A percentile compares a stretch with the other conserved stretches of the same genome.
Evolutionary conservation across 2,888 invertebrate species (phyloP).

Genomic region (Panopea generosa): DNA sequence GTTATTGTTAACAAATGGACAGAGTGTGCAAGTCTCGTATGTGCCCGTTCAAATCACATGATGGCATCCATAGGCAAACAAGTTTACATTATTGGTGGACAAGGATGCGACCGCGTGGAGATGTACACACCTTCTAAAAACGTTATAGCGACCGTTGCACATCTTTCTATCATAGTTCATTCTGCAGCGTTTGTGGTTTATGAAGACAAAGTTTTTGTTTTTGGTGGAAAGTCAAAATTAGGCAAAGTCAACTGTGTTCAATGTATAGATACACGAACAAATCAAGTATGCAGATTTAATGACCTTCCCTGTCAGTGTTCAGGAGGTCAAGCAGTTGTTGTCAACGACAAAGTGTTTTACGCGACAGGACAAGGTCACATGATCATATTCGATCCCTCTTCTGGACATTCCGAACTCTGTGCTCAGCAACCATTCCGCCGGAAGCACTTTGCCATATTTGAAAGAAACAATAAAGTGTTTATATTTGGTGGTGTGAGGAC

Average conservation of each 20-base stretch:
- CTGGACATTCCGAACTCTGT: slow-evolving; percentile 38
- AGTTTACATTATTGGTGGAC: not conserved
- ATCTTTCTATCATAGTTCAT: not conserved
- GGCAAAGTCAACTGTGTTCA: not conserved
- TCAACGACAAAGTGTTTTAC: slow-evolving; percentile 10
- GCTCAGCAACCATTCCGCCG: slow-evolving; percentile 32
- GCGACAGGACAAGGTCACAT: slow-evolving; percentile 36
- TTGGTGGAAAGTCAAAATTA: not conserved
- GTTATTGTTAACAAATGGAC: not conserved
- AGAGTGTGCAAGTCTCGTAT: not conserved
- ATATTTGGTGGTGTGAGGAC: slow-evolving; percentile 38
- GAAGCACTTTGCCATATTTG: slow-evolving; percentile 39
- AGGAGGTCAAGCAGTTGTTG: slow-evolving; percentile 25
- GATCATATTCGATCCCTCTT: slow-evolving; percentile 31
- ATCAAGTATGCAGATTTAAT: not conserved
- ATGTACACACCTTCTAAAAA: not conserved
- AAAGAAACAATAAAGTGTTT: slow-evolving; percentile 15
- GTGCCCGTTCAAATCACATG: not conserved
- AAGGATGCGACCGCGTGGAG: not conserved
- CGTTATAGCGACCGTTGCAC: not conserved
- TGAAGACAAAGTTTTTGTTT: not conserved
- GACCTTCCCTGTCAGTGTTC: not conserved
- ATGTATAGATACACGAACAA: not conserved
- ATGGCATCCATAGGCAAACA: not conserved
- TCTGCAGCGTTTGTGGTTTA: not conserved